Evolutionary conservation across 2,888 invertebrate species (phyloP), one percentile per base, ranked within the genome.

Genomic region (Unio pictorum): DNA sequence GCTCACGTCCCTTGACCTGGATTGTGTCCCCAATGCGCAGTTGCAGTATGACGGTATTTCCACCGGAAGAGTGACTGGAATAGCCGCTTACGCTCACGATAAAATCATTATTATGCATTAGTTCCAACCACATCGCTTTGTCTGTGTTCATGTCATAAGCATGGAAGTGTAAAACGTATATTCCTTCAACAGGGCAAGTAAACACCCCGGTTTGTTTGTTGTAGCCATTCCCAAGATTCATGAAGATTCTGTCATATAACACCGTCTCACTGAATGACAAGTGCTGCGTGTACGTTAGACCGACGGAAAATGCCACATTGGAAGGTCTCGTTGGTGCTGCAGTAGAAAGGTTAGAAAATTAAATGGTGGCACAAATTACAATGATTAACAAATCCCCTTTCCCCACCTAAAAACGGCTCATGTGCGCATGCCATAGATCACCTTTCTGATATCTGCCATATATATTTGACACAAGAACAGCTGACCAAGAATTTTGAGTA

Each of bases 31-130:
- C 73, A 23, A 65, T 67, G 23, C 68, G 66, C 6, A 81, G 72
- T 30, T 69, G 69, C 17, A 74, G 45, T 56, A 81, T 74, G 63
- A 79, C 79, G 3, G 76, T 70, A 61, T 81, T 79, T 58, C 81
- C 79, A 26, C 79, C 79, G 18, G 79, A 78, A 0, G 81, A 75
- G 28, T 81, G 81, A 20, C 79, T 78, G 65, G 73, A 72, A 67
- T 72, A 78, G 11, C 77, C 77, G 56, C 73, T 73, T 55, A 78
- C 70, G 34, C 73, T 75, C 56, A 75, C 73, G 1, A 69, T 61
- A 0, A 64, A n/a, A 20, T 70, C 64, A 34, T 68, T 65, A 57
- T 78, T 78, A 18, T 75, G 73, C 11, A 71, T 66, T 11, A 78
- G 71, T 23, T 78, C 75, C 4, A 78, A 66, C 77, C 77, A 78